Conservation (phyloP, 2,797 vertebrate genomes). For the Amblyraja radiata region DNA sequence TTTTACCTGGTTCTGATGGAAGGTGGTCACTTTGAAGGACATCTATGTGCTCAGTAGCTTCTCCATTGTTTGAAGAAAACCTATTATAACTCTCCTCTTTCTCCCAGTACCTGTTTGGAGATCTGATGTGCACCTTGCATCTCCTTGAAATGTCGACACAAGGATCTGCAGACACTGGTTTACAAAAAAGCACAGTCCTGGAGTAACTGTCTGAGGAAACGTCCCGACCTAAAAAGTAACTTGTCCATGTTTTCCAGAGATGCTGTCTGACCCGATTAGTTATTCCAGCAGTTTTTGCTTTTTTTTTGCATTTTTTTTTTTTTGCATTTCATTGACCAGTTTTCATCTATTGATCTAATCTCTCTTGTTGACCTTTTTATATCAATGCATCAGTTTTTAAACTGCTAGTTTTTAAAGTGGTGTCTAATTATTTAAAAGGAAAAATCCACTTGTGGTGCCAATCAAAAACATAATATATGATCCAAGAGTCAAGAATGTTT, state of each 20-base stretch:
- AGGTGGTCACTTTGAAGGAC: background rate
- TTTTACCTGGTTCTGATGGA: background rate
- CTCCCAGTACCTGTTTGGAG: background rate
- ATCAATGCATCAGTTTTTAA: background rate
- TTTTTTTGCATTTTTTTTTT: too few species aligned
- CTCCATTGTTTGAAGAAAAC: background rate
- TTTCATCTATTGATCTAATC: background rate
- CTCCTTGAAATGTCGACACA: background rate
- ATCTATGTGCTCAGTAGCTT: background rate
- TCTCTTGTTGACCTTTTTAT: background rate
- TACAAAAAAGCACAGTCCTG: too few species aligned
- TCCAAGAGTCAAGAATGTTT: too few species aligned
- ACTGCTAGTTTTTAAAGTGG: too few species aligned
- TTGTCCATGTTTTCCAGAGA: too few species aligned
- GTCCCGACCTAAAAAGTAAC: too few species aligned
- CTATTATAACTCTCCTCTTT: background rate
- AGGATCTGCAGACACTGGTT: too few species aligned
- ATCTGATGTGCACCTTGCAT: background rate
- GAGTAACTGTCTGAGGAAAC: too few species aligned
- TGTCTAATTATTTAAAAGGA: too few species aligned
- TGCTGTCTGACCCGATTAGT: too few species aligned
- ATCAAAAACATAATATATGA: background rate
- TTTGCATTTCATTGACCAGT: background rate
- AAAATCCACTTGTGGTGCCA: background rate
- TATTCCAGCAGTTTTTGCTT: too few species aligned